Evolutionary conservation across 1,140 invertebrate species (phyloP).

Genomic region (Nymphalis io): DNA sequence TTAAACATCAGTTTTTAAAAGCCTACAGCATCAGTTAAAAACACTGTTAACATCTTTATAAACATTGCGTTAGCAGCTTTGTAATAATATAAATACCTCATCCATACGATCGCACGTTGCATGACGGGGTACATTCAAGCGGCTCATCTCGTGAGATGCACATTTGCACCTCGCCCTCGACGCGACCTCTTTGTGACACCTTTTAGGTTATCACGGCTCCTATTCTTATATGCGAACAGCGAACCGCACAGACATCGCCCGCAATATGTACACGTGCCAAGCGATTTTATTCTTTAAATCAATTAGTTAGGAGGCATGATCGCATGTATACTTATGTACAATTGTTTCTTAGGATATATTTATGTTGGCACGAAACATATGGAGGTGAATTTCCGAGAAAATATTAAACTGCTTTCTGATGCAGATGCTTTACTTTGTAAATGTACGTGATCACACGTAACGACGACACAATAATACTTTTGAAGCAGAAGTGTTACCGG

Average conservation of each 20-base stretch:
- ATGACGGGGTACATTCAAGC: conserved; percentile 56
- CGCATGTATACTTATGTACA: conserved; percentile 6
- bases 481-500: not conserved
- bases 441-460: conserved; percentile 31
- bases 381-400: conserved; percentile 42
- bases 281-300: conserved; percentile 23
- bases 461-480: conserved; percentile 19
- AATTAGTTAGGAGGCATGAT: not conserved
- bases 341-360: conserved; percentile 30
- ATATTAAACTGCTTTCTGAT: conserved; percentile 45
- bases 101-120: conserved; percentile 33
- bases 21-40: too few species aligned
- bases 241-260: conserved; percentile 4
- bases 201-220: conserved; percentile 57
- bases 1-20: too few species aligned
- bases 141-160: conserved; percentile 70
- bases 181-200: conserved; percentile 57
- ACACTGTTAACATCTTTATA: too few species aligned
- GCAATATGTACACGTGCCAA: not conserved
- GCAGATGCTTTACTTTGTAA: conserved; percentile 36
- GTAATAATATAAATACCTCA: conserved; percentile 12
- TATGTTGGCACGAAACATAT: conserved; percentile 37
- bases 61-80: not conserved
- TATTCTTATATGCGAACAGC: conserved; percentile 43
- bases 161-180: conserved; percentile 57